These are phyloP conservation scores for Silurus asotus DNA, from an alignment of 2,113 vertebrate genomes.

Conservation along the genomic window DNA sequence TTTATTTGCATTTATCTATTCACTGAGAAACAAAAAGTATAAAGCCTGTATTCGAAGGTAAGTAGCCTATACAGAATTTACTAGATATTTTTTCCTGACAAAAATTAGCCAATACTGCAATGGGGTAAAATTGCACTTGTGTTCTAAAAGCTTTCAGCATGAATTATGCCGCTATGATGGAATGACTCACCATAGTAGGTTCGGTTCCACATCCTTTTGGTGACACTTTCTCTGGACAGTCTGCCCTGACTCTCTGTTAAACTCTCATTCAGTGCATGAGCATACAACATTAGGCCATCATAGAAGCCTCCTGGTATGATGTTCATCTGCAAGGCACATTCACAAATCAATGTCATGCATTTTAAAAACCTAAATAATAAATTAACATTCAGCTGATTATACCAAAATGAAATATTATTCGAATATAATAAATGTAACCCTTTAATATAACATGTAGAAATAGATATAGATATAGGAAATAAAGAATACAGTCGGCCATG, in stretches of 20 bases:
- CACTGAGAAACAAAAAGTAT: background rate
- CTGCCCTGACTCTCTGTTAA: slow-evolving; percentile 69
- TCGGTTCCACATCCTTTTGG: slow-evolving; percentile 87
- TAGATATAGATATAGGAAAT: background rate
- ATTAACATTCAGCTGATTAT: background rate
- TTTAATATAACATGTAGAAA: background rate
- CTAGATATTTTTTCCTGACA: background rate
- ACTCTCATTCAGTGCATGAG: slow-evolving; percentile 86
- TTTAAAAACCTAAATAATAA: background rate
- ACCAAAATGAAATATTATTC: background rate
- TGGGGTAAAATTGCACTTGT: background rate
- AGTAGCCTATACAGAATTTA: background rate
- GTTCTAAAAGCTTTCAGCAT: background rate
- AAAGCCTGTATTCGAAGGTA: background rate
- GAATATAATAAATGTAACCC: background rate
- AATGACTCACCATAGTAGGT: slow-evolving; percentile 82
- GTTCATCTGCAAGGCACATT: slow-evolving; percentile 81
- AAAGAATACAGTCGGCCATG: background rate
- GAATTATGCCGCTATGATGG: background rate
- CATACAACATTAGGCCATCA: slow-evolving; percentile 88
- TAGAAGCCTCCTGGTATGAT: slow-evolving; percentile 94
- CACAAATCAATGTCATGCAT: background rate
- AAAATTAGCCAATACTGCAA: background rate
- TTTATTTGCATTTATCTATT: background rate
- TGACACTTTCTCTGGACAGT: slow-evolving; percentile 77